Conservation (phyloP, 2,797 vertebrate genomes). For the Alca torda region DNA sequence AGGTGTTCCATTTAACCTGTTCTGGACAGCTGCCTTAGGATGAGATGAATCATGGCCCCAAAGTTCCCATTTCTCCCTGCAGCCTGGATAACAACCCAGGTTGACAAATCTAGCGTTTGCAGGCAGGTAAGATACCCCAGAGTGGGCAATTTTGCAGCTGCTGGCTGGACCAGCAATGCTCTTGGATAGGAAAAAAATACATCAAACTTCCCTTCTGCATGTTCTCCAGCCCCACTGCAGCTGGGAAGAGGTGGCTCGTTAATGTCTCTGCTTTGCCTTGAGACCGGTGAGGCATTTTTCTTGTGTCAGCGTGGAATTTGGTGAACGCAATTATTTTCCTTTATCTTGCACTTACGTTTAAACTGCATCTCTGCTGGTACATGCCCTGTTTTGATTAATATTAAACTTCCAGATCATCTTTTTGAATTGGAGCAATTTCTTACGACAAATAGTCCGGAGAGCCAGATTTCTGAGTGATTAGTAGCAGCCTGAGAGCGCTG, state of each 20-base stretch:
- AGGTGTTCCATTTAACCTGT: background rate
- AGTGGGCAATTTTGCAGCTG: background rate
- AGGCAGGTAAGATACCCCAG: background rate
- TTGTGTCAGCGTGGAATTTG: background rate
- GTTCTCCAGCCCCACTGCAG: background rate
- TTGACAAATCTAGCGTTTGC: background rate
- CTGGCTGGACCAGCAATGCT: background rate
- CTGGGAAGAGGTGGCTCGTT: background rate
- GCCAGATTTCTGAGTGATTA: slow-evolving; percentile 73
- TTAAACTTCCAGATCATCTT: slow-evolving; percentile 73
- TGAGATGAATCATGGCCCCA: background rate
- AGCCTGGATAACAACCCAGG: background rate
- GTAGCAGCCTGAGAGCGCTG: slow-evolving; percentile 46
- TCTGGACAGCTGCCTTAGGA: background rate
- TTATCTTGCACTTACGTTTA: slow-evolving; percentile 47
- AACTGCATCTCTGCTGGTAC: slow-evolving; percentile 56
- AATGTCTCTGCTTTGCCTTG: background rate
- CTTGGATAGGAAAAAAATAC: background rate
- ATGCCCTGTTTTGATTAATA: slow-evolving; percentile 70
- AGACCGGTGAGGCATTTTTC: background rate
- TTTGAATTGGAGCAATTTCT: slow-evolving; percentile 73
- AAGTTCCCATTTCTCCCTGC: background rate
- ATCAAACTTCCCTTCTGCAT: background rate
- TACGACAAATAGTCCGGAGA: slow-evolving; percentile 66
- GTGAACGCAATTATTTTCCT: slow-evolving; percentile 43